Evolutionary conservation across 2,113 vertebrate genomes (phyloP), one percentile per base, ranked within the genome.

Genomic region (Corvus cornix): DNA sequence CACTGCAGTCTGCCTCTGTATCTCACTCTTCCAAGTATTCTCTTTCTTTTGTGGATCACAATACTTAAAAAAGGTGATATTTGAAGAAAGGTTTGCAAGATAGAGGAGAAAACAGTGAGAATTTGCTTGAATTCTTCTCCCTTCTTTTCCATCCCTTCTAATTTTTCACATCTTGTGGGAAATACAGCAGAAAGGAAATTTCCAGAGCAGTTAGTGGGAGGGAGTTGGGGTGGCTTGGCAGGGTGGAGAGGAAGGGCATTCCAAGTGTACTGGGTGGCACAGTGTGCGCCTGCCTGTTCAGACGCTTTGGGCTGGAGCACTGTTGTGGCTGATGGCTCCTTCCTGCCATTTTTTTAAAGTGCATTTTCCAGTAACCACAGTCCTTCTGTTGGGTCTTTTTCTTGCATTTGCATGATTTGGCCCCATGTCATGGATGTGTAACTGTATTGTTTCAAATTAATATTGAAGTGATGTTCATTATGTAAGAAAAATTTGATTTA

Each of bases 331-430:
- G 22, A 60, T 68, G 31, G 41, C 78, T 96, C 76, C 64, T 96
- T 95, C 90, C 85, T 94, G 55, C 12, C 41, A 15, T 52, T 87
- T 67, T 78, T 63, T 49, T 5, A 0, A 69, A 89, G 43, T 26
- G 67, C 16, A 49, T 90, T 93, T 96, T 86, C 22, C 72, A 78
- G 28, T 87, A 96, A 94, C 81, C 74, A 76, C 81, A 85, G 28
- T 56, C 35, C 10, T 95, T 91, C 67, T 83, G 33, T 69, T 95
- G n/a, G 10, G 24, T 81, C 62, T 86, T 86, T 87, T 90, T 81
- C 64, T 83, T 44, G 56, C 20, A 33, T 86, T 81, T 86, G 44
- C 51, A 33, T 80, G 14, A 55, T 84, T 88, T 95, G 49, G 79
- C 48, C 76, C 26, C 6, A 1, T 56, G 44, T 53, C 10, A 7